Conservation (phyloP, 2,888 invertebrate species). For the Griposia aprilina region DNA sequence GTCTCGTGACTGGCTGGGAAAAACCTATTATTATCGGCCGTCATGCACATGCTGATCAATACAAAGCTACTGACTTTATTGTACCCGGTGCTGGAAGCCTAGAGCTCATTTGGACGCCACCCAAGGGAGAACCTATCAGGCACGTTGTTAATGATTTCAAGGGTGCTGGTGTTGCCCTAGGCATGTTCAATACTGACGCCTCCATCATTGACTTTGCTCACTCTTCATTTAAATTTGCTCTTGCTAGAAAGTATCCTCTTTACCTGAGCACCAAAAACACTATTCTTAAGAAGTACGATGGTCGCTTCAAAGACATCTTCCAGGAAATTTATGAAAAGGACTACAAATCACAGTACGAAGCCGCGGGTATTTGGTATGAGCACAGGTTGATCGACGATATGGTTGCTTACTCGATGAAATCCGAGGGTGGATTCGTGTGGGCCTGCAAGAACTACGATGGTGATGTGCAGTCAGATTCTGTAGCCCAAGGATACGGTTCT, state of each 20-base stretch:
- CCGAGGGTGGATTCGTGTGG: slow-evolving; percentile 99
- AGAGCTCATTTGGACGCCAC: slow-evolving; percentile 95
- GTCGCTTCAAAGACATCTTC: slow-evolving; percentile 99
- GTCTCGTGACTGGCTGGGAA: slow-evolving; percentile 98
- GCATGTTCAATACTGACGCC: slow-evolving; percentile 99
- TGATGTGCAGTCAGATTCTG: slow-evolving; percentile 99
- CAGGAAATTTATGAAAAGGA: slow-evolving; percentile 97
- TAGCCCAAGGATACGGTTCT: slow-evolving; percentile 99
- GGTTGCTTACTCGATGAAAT: slow-evolving; percentile 99
- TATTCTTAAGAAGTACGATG: slow-evolving; percentile 98
- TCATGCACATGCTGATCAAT: slow-evolving; percentile 99
- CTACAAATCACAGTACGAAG: slow-evolving; percentile 96
- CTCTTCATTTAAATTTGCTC: slow-evolving; percentile 97
- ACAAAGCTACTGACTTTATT: slow-evolving; percentile 99
- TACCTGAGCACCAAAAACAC: slow-evolving; percentile 99
- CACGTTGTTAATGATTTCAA: slow-evolving; percentile 96
- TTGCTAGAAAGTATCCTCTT: slow-evolving; percentile 96
- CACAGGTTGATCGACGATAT: slow-evolving; percentile 99
- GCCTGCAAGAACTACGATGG: slow-evolving; percentile 99
- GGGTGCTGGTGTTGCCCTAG: slow-evolving; percentile 97
- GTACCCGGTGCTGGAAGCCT: slow-evolving; percentile 97
- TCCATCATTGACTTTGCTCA: slow-evolving; percentile 98
- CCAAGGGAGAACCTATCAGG: slow-evolving; percentile 91
- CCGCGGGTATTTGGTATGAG: slow-evolving; percentile 98
- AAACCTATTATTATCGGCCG: slow-evolving; percentile 99